These are phyloP conservation scores for Pseudomyrmex flavicornis DNA, from an alignment of 1,140 invertebrate species.

Conservation along the genomic window DNA sequence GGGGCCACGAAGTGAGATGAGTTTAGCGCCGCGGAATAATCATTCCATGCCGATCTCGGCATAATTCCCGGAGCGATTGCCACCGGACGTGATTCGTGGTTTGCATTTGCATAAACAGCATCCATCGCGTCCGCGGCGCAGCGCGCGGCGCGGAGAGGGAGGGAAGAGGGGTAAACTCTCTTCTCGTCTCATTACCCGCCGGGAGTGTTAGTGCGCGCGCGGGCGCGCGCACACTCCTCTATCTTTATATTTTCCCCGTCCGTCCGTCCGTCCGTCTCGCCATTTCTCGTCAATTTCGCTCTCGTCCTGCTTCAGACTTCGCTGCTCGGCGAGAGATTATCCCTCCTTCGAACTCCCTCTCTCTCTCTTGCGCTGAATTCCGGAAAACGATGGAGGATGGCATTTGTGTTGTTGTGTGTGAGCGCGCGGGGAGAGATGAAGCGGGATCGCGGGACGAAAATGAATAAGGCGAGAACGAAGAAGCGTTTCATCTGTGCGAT, in stretches of 20 bases:
- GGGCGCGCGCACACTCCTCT: not conserved
- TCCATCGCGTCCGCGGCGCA: conserved; percentile 43
- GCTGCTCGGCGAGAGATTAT: conserved; percentile 38
- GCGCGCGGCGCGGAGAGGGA: not conserved
- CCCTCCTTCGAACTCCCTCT: not conserved
- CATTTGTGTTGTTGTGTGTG: conserved; percentile 11
- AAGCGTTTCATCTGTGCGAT: conserved; percentile 3
- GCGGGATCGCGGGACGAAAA: conserved; percentile 28
- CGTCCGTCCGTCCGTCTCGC: not conserved
- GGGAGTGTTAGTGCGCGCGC: conserved; percentile 48
- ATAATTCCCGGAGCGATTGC: conserved; percentile 73
- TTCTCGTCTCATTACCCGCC: conserved; percentile 56
- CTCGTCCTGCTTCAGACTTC: conserved; percentile 6
- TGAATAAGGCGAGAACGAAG: conserved; percentile 10
- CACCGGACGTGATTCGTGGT: conserved; percentile 69
- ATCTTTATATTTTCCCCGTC: conserved; percentile 41
- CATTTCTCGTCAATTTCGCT: conserved; percentile 42
- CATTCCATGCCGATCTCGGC: conserved; percentile 68
- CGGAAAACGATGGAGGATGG: conserved; percentile 34
- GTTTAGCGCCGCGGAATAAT: conserved; percentile 72
- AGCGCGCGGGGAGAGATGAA: not conserved
- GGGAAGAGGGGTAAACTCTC: conserved; percentile 50
- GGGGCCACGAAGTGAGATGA: conserved; percentile 62
- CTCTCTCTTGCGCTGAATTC: conserved; percentile 29
- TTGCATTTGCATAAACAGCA: conserved; percentile 74